Evolutionary conservation across 2,888 invertebrate genomes (phyloP), one percentile per base, ranked within the genome.

Genomic region (Drosophila vallismaia): DNA sequence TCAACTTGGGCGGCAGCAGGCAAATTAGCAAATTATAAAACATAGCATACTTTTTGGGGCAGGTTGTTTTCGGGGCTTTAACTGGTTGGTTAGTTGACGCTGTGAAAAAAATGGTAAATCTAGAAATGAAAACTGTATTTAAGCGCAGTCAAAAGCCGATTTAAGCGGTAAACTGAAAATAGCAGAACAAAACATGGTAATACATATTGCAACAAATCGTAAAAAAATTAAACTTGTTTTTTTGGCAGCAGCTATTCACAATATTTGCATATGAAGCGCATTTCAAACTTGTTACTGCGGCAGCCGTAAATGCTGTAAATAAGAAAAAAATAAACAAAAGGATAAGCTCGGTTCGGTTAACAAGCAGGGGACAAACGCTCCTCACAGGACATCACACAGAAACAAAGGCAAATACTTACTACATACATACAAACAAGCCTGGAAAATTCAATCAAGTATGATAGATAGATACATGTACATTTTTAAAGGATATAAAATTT

Each of bases 351-450:
- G 66, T 70, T 75, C 69, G 72, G 64, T 64, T 9, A 55, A 38
- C 12, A 74, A 66, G 63, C 63, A 36, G 38, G 54, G 14, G 31
- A 40, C 53, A 60, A 72, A 64, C 56, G 51, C 57, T 76, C 45
- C 57, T 68, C 59, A 56, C 46, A 51, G 49, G 55, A 58, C 67
- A 70, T 60, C 53, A 59, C 72, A 56, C 58, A 63, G 44, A 54
- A 64, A 71, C 52, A 71, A 71, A 75, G 75, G 75, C 71, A 71
- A 76, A 83, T 84, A 84, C 84, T 84, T 84, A 84, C 84, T 80
- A 86, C 74, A 86, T 84, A 80, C 80, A 70, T 80, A 90, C 89
- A 90, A 86, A 88, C 81, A 90, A 90, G 90, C 89, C 90, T 90
- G 90, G 76, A 89, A 89, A 79, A 72, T 55, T 66, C 75, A 71